Base-by-base conservation (phyloP, 2,888 invertebrate species). In the Minunthozetes semirufus region DNA sequence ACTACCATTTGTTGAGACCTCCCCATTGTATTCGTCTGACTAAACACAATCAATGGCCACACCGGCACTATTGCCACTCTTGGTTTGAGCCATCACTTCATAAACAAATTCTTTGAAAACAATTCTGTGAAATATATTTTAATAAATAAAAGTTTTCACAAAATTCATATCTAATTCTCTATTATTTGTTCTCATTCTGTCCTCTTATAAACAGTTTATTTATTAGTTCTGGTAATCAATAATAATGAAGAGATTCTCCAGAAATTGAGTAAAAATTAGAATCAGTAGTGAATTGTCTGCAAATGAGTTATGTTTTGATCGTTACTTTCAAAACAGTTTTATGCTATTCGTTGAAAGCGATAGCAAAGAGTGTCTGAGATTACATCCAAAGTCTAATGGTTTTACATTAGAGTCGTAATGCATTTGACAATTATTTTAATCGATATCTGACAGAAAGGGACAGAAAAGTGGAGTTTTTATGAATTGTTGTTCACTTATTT, bases 1-100 rank as follows among this genome's bases (percentile, higher is more conserved):
- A 15, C 27, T 8, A 22, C 59, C 22, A 25, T 61, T 61, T 61
- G 11, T 25, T 6, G 15, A 61, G 25, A 22, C 27, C 59, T 27
- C 59, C 59, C 22, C 27, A 61, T 61, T 61, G 59, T 27, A 25
- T 9, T 61, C 27, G 59, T 5, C 15, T 61, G 25, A 61, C 19
- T 61, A 25, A 61, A 61, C 19, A 61, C 59, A 13, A 61, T 61
- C 27, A 61, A 61, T 61, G 59, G 25, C 59, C 59, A 61, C 59
- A 61, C 59, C 59, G 59, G 19, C 53, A 61, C 22, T 61, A 15
- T 61, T 19, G 53, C 11, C 53, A 53, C 53, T n/a, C 17, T 53
- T n/a, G 19, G 17, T n/a, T 6, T n/a, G 5, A n/a, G 17, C 19
- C 9, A 9, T 13, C 11, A 53, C 53, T n/a, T 53, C 53, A 53